Evolutionary conservation across 2,888 invertebrate species (phyloP).

Genomic region (Chymomyza procnemis): DNA sequence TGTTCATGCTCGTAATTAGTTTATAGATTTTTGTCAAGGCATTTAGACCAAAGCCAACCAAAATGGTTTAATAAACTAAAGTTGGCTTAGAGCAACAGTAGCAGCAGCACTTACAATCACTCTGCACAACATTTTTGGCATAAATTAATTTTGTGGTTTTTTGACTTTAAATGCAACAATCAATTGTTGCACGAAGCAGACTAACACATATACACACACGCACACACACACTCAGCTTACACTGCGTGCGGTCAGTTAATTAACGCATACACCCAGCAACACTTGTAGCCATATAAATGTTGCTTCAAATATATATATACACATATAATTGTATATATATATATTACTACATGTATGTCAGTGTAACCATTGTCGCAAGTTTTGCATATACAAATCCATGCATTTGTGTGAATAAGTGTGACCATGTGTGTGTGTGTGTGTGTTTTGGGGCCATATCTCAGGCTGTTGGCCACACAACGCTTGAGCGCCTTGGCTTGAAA

Average conservation of each 20-base stretch:
- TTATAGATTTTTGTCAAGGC: constrained; percentile 37
- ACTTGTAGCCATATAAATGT: constrained; percentile 1
- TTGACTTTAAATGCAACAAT: constrained; percentile 21
- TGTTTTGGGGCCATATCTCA: neutral
- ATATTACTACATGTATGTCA: constrained; percentile 8
- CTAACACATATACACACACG: constrained; percentile 22
- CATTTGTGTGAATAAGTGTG: neutral
- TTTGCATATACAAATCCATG: neutral
- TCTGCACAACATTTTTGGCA: neutral
- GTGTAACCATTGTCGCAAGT: neutral
- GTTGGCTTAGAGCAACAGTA: constrained; percentile 8
- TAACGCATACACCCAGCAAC: constrained; percentile 38
- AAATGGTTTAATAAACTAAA: constrained; percentile 18
- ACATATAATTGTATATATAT: neutral
- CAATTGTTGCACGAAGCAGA: constrained; percentile 33
- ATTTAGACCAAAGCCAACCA: neutral
- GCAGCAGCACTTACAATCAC: constrained; percentile 3
- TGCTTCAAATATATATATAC: constrained; percentile 39
- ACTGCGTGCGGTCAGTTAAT: constrained; percentile 47
- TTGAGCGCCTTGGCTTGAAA: constrained; percentile 34
- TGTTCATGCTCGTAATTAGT: constrained; percentile 35
- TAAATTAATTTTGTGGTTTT: constrained; percentile 21
- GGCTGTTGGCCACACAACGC: constrained; percentile 6
- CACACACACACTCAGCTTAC: constrained; percentile 24
- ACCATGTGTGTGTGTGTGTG: neutral